phyloP scores from a whole-genome alignment of 2,888 invertebrate genomes.

The Patella pellucida region DNA sequence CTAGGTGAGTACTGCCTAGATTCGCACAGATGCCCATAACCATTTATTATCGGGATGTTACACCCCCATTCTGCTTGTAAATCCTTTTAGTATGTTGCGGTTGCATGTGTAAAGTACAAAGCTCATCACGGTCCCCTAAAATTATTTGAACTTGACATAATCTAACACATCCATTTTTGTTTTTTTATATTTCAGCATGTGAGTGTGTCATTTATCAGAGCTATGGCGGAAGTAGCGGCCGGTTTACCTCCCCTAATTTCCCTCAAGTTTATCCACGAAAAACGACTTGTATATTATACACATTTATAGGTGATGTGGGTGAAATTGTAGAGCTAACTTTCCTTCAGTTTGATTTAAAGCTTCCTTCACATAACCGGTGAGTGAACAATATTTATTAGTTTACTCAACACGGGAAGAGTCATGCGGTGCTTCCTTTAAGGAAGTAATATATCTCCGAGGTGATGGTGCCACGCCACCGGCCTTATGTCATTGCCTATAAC shows the following conservation, averaged over 20 bases:
- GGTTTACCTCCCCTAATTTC: constrained; percentile 87
- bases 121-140: no score
- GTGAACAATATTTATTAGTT: constrained; percentile 9
- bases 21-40: no score
- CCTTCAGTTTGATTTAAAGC: constrained; percentile 82
- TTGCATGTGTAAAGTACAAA: no score
- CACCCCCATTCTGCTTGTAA: no score
- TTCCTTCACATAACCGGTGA: constrained; percentile 68
- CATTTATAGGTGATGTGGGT: constrained; percentile 83
- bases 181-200: constrained; percentile 79
- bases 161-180: no score
- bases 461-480: no score
- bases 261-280: constrained; percentile 82
- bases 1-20: no score
- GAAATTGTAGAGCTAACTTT: constrained; percentile 87
- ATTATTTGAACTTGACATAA: no score
- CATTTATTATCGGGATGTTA: no score
- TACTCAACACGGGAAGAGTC: background rate
- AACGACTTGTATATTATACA: constrained; percentile 86
- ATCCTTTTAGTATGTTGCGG: no score
- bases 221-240: constrained; percentile 81
- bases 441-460: no score
- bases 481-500: no score
- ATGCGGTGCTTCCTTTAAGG: background rate
- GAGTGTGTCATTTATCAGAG: constrained; percentile 86